Percentiles rank a stretch among this genome's conserved stretches.
Evolutionary conservation across 2,797 vertebrate genomes (phyloP).

Genomic region (Odontamblyopus lacepedii): DNA sequence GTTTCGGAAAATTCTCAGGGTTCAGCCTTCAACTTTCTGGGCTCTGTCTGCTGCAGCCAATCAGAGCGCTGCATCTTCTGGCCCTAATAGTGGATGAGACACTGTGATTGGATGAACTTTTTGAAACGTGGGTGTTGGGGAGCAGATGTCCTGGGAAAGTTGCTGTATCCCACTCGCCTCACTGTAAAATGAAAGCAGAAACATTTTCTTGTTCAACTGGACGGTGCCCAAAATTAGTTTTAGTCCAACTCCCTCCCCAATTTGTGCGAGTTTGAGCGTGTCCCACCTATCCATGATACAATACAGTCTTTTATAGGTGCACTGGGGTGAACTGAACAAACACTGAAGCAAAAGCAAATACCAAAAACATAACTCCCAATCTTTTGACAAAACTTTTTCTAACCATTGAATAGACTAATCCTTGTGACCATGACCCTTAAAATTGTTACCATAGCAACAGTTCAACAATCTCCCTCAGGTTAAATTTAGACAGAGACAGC

Average conservation of each 20-base stretch:
- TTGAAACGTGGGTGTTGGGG: slow-evolving; percentile 74
- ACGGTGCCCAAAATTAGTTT: slow-evolving; percentile 76
- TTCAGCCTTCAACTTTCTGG: slow-evolving; percentile 77
- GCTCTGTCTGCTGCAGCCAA: slow-evolving; percentile 75
- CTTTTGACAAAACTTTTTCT: neutral
- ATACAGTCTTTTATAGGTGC: slow-evolving; percentile 23
- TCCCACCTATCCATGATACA: slow-evolving; percentile 26
- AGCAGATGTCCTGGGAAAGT: slow-evolving; percentile 88
- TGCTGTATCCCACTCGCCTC: slow-evolving; percentile 79
- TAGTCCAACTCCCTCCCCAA: slow-evolving; percentile 58
- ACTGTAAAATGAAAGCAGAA: slow-evolving; percentile 78
- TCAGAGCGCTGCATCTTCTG: slow-evolving; percentile 45
- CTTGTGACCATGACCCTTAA: neutral
- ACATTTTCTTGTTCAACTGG: slow-evolving; percentile 79
- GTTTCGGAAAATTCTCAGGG: slow-evolving; percentile 85
- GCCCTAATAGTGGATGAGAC: slow-evolving; percentile 56
- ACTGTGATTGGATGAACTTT: slow-evolving; percentile 64
- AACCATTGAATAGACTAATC: neutral
- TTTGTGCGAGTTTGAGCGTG: slow-evolving; percentile 32
- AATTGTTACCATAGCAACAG: no score
- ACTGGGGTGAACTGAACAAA: neutral
- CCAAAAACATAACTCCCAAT: neutral
- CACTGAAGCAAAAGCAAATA: neutral
- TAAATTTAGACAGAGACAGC: neutral
- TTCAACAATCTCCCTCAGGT: neutral